Evolutionary conservation across 2,888 invertebrate species (phyloP).

Genomic region (Empis stercorea): DNA sequence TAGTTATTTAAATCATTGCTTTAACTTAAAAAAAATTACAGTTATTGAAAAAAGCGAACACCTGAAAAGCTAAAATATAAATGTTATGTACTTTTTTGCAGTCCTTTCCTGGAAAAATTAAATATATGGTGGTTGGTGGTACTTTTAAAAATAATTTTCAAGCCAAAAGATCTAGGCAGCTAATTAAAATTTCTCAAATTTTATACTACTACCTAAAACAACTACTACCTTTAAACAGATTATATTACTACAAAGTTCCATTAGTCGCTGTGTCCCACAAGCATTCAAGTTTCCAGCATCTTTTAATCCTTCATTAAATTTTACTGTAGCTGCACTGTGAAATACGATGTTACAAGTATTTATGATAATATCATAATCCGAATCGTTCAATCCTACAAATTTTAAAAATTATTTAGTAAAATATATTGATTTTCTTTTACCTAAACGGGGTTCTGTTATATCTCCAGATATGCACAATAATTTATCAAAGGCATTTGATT

Average conservation of each 20-base stretch:
- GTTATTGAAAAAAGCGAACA: too few species aligned
- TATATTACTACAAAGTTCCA: constrained; percentile 74
- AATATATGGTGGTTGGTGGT: too few species aligned
- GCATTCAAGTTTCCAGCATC: constrained; percentile 82
- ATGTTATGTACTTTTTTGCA: too few species aligned
- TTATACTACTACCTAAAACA: too few species aligned
- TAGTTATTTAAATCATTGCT: too few species aligned
- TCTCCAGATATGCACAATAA: constrained; percentile 61
- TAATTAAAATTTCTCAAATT: too few species aligned
- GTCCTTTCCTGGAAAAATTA: too few species aligned
- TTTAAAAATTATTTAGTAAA: constrained; percentile 23
- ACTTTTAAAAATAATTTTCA: too few species aligned
- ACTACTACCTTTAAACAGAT: constrained; percentile 57
- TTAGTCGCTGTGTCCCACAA: constrained; percentile 69
- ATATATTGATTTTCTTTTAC: constrained; percentile 1
- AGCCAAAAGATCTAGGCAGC: too few species aligned
- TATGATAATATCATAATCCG: constrained; percentile 48
- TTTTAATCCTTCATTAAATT: constrained; percentile 83
- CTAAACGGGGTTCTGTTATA: constrained; percentile 56
- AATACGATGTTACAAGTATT: constrained; percentile 72
- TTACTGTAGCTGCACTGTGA: constrained; percentile 92
- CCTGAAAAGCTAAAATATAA: too few species aligned
- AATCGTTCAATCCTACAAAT: constrained; percentile 43
- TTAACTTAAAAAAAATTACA: too few species aligned
- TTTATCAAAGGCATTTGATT: constrained; percentile 53